Evolutionary conservation across 1,140 invertebrate genomes (phyloP).

Genomic region (Macrotrachela quadricornifera): DNA sequence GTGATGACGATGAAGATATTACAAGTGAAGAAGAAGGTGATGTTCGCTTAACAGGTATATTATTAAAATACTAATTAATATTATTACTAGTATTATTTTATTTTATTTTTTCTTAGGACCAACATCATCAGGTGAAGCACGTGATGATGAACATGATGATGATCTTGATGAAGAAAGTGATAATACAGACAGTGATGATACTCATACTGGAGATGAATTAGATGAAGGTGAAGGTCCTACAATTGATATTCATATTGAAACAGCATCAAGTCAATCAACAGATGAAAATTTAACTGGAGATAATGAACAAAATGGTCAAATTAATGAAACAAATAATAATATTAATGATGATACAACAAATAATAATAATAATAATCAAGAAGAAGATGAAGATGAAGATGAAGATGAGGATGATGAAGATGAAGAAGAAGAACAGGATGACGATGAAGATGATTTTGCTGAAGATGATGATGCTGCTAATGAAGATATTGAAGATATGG

Average conservation of each 20-base stretch:
- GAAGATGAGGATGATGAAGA: conserved; percentile 38
- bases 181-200: neutral
- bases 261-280: neutral
- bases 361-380: neutral
- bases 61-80: too few species aligned
- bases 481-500: conserved; percentile 38
- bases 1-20: neutral
- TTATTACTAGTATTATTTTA: too few species aligned
- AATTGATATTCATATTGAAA: neutral
- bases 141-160: conserved; percentile 4
- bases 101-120: too few species aligned
- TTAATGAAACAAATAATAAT: conserved; percentile 22
- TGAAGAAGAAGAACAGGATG: conserved; percentile 14
- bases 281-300: neutral
- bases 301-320: conserved; percentile 17
- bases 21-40: neutral
- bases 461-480: conserved; percentile 15
- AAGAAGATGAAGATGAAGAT: conserved; percentile 9
- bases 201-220: neutral
- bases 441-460: conserved; percentile 18
- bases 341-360: conserved; percentile 19
- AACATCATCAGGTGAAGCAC: neutral
- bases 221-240: neutral
- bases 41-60: neutral
- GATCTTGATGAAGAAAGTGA: neutral